Conservation (phyloP, 2,888 invertebrate species). For the Emesis castigata region DNA sequence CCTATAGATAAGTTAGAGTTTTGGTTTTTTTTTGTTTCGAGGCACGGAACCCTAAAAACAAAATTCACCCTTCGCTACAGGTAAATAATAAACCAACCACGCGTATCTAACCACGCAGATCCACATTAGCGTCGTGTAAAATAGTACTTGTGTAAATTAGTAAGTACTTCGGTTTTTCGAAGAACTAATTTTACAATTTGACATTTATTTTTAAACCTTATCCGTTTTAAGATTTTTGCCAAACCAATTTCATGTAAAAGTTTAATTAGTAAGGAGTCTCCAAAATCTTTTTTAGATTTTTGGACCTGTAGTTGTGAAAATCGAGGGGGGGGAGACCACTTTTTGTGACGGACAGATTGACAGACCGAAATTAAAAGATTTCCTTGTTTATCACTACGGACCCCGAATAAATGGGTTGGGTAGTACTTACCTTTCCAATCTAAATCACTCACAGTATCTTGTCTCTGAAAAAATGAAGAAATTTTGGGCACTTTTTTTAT, state of each 20-base stretch:
- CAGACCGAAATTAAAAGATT: slow-evolving; percentile 16
- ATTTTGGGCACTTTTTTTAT: slow-evolving; percentile 24
- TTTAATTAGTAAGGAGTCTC: slow-evolving; percentile 17
- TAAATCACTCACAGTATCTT: slow-evolving; percentile 25
- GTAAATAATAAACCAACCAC: neutral
- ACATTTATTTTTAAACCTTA: slow-evolving; percentile 5
- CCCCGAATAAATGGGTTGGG: slow-evolving; percentile 15
- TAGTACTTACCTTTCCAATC: slow-evolving; percentile 18
- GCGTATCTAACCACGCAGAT: slow-evolving; percentile 9
- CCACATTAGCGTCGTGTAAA: slow-evolving; percentile 5
- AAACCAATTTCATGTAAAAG: slow-evolving; percentile 12
- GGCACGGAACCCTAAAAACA: slow-evolving; percentile 14
- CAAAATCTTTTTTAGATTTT: slow-evolving; percentile 18
- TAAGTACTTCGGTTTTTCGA: neutral
- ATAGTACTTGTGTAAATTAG: neutral
- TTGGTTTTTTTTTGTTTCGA: slow-evolving; percentile 10
- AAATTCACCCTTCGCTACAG: neutral
- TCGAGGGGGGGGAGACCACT: slow-evolving; percentile 13
- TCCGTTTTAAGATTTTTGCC: neutral
- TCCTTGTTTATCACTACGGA: slow-evolving; percentile 17
- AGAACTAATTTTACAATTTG: slow-evolving; percentile 8
- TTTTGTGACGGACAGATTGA: slow-evolving; percentile 13
- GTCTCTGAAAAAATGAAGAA: slow-evolving; percentile 24
- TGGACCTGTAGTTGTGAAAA: slow-evolving; percentile 14
- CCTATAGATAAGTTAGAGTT: slow-evolving; percentile 45